These are phyloP conservation scores for Balearica regulorum DNA, from an alignment of 2,797 vertebrate genomes.

Conservation along the genomic window DNA sequence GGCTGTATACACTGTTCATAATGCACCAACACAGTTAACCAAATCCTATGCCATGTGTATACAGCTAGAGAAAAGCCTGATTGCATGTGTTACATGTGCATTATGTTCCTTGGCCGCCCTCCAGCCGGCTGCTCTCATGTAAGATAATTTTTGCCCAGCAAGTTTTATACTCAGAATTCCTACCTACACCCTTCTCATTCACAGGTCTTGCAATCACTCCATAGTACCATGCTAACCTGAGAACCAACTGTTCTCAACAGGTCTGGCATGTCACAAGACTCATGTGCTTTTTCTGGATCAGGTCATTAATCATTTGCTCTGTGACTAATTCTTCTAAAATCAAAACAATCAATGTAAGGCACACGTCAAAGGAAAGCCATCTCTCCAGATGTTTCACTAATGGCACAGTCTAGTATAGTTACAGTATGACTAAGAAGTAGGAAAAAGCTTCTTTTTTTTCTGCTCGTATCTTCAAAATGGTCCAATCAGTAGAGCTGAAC, in stretches of 20 bases:
- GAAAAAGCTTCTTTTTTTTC: not conserved
- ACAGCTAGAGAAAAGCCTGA: not conserved
- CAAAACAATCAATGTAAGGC: not conserved
- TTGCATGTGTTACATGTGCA: not conserved
- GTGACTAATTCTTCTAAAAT: not conserved
- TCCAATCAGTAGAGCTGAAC: not conserved
- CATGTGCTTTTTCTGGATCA: not conserved
- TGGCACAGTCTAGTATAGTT: not conserved
- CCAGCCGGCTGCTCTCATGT: not conserved
- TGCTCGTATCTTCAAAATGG: slow-evolving; percentile 1
- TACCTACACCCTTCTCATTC: not conserved
- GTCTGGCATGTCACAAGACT: not conserved
- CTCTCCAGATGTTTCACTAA: not conserved
- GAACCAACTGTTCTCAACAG: not conserved
- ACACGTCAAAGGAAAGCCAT: not conserved
- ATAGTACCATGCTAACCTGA: not conserved
- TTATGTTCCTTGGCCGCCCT: not conserved
- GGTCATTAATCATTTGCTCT: not conserved
- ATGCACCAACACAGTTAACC: not conserved
- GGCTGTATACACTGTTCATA: not conserved
- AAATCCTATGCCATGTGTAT: not conserved
- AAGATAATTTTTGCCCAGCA: not conserved
- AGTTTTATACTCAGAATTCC: not conserved
- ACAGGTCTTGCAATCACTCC: not conserved
- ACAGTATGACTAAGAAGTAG: not conserved